Evolutionary conservation across 2,113 vertebrate genomes (phyloP), one percentile per base, ranked within the genome.

Genomic region (Alexandromys fortis): DNA sequence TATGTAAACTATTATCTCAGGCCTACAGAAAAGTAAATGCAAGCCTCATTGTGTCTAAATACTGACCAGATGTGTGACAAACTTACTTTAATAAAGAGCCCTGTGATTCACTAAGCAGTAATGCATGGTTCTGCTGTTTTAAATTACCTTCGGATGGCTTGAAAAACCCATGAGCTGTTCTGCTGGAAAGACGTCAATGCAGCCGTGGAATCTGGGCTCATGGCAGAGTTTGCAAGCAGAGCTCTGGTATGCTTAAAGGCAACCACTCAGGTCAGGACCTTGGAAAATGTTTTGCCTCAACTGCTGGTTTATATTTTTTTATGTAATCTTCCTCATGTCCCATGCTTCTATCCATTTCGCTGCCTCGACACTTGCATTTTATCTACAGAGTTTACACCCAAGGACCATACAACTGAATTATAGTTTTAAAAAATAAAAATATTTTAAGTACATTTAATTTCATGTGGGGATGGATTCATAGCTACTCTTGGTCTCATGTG

Each of bases 31-130:
- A 87, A 83, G 22, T 0, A 58, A 93, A 93, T 58, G 68, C 47
- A 79, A 55, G 73, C 63, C 63, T 49, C 92, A 24, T 55, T 24
- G 67, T 61, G 58, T 78, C 83, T 85, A 81, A 93, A 96, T 55
- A 38, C 70, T 93, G 87, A 91, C 87, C 96, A 96, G 93, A 96
- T 92, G 93, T 90, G 87, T 85, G 94, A 95, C 87, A 61, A 83
- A 85, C 87, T 65, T 35, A 73, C 73, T 94, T 93, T 90, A 92
- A 94, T 61, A 52, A 81, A 91, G 65, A 86, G 47, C 35, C 11
- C 8, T 30, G 58, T 96, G 96, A 94, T 92, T 97, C 87, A 89
- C 75, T 65, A 21, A 89, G 47, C 88, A 94, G 6, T 49, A 83
- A 91, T 55, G 77, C 65, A 14, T 77, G 92, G 63, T 12, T 91